Evolutionary conservation across 2,888 invertebrate genomes (phyloP), one percentile per base, ranked within the genome.

Genomic region (Caenorhabditis sp.): DNA sequence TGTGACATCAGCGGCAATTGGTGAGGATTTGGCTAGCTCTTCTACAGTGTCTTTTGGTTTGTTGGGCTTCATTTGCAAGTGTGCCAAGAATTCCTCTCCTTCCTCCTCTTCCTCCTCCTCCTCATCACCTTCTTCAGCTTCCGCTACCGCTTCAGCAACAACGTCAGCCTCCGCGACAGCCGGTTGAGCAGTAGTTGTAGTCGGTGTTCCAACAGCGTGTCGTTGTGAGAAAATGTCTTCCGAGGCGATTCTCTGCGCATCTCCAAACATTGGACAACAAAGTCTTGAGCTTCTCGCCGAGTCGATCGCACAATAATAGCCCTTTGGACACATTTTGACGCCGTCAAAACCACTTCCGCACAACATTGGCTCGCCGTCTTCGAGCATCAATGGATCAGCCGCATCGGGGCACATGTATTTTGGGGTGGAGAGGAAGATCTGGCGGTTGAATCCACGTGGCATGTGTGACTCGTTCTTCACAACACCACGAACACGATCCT

Each of bases 311-410:
- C 87, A 87, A 71, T 87, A 87, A 75, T 80, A 85, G 66, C 86
- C 85, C 49, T 66, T 67, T 8, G 86, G 86, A 51, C 87, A 88
- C 78, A 88, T 79, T 37, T 84, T 80, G 26, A 83, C 69, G 36
- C 87, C 87, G 72, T 87, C 87, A 63, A 86, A 82, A 14, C 87
- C 87, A 24, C 85, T 75, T 55, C 87, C 87, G 66, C 87, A 87
- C 10, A 76, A 70, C 62, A 76, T 69, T 27, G 78, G 78, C 51
- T 70, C 68, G 14, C 77, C 77, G 53, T 78, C 77, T 57, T 73
- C 71, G 14, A 70, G 63, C 72, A 77, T 76, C 61, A 82, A 66
- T 63, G 82, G 82, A 59, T 82, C 82, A 17, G 81, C 79, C 10
- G 82, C 82, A 51, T 82, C 82, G 43, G 82, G 82, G 70, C 82